Conservation (phyloP, 2,113 vertebrate species). For the Ceratotherium simum region DNA sequence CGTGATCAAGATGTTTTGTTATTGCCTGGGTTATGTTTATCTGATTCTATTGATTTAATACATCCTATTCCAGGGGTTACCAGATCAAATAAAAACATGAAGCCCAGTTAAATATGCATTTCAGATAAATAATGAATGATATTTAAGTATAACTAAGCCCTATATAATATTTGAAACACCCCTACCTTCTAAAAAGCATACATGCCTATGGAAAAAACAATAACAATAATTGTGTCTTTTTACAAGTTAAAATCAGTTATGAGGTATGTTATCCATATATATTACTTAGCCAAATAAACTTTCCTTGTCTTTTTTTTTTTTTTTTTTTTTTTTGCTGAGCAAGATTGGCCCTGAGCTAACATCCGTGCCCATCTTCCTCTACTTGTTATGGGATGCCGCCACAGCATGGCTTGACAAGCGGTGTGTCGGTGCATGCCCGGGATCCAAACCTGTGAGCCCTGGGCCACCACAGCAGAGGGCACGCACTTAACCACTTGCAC, state of each 20-base stretch:
- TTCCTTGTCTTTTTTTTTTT: background rate
- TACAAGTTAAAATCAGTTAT: background rate
- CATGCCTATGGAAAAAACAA: background rate
- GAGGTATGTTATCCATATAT: background rate
- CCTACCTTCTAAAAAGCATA: background rate
- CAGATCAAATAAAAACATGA: background rate
- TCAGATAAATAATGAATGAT: background rate
- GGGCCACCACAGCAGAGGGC: too few relatives aligned
- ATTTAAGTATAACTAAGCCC: background rate
- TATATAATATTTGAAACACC: background rate
- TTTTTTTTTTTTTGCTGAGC: too few relatives aligned
- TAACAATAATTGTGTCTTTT: background rate
- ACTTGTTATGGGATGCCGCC: too few relatives aligned
- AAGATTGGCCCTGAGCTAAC: too few relatives aligned
- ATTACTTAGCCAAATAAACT: background rate
- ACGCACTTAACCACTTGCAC: too few relatives aligned
- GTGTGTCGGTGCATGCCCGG: too few relatives aligned
- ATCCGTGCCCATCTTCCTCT: too few relatives aligned
- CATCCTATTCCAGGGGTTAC: background rate
- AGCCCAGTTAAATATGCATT: background rate
- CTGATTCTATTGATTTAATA: background rate
- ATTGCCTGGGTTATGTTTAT: background rate
- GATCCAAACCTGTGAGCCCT: too few relatives aligned
- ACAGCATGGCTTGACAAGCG: too few relatives aligned
- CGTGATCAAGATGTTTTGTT: background rate